Evolutionary conservation across 2,888 invertebrate species (phyloP).

Genomic region (Erynnis tages): DNA sequence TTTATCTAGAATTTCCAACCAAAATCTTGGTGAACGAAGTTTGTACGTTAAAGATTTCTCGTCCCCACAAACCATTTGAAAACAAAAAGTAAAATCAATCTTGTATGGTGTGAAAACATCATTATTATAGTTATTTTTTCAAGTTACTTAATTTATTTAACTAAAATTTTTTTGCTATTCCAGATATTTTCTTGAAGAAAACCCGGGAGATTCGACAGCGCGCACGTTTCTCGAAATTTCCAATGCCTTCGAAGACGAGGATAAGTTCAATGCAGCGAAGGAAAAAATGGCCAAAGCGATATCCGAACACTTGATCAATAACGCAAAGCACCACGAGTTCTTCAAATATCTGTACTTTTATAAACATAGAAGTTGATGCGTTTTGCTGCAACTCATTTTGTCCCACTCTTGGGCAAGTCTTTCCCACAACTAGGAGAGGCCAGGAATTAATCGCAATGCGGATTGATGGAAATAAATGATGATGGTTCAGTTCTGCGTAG

Average conservation of each 20-base stretch:
- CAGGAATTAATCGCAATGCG: too few species aligned
- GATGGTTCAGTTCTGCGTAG: too few species aligned
- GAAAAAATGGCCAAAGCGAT: slow-evolving; percentile 49
- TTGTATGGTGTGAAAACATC: too few species aligned
- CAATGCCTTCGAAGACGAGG: slow-evolving; percentile 43
- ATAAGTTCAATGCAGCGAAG: slow-evolving; percentile 47
- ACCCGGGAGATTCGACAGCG: slow-evolving; percentile 46
- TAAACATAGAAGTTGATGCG: slow-evolving; percentile 33
- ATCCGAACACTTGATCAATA: slow-evolving; percentile 42
- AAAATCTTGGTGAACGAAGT: too few species aligned
- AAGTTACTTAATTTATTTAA: too few species aligned
- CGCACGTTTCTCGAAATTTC: slow-evolving; percentile 45
- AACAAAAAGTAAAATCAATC: too few species aligned
- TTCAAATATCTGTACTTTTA: slow-evolving; percentile 56
- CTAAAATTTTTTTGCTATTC: slow-evolving; percentile 24
- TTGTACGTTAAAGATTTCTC: too few species aligned
- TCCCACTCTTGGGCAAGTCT: neutral
- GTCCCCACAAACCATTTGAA: too few species aligned
- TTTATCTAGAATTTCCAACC: neutral
- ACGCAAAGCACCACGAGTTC: slow-evolving; percentile 40
- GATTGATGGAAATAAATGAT: too few species aligned
- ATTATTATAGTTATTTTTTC: too few species aligned
- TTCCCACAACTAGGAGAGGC: too few species aligned
- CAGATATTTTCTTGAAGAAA: slow-evolving; percentile 49
- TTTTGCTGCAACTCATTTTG: too few species aligned